Percentiles rank a stretch among this genome's conserved stretches.
phyloP scores from a whole-genome alignment of 2,797 vertebrate species.

The Notoglanidium macrostoma region DNA sequence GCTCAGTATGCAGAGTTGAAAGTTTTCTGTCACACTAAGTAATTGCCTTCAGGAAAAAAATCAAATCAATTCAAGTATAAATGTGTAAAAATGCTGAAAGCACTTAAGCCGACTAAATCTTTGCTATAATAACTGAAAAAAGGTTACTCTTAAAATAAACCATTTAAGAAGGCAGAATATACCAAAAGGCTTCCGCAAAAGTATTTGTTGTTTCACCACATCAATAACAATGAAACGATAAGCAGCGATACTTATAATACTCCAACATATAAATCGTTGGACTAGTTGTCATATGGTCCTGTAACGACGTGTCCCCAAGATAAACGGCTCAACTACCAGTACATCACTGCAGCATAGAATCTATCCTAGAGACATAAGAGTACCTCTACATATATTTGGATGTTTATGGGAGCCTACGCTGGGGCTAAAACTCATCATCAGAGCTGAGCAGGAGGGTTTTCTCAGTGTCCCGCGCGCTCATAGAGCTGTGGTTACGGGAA shows the following conservation, averaged over 20 bases:
- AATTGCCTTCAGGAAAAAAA: conserved; percentile 5
- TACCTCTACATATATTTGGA: conserved; percentile 32
- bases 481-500: conserved; percentile 75
- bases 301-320: conserved; percentile 44
- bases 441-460: conserved; percentile 97
- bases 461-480: conserved; percentile 83
- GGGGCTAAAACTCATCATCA: conserved; percentile 88
- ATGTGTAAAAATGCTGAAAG: conserved; percentile 43
- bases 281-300: conserved; percentile 42
- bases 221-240: conserved; percentile 18
- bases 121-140: conserved; percentile 1
- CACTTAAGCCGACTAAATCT: conserved; percentile 18
- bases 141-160: conserved; percentile 7
- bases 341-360: conserved; percentile 16
- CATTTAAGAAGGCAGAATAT: conserved; percentile 12
- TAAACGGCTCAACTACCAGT: conserved; percentile 22
- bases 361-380: conserved; percentile 23
- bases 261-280: conserved; percentile 25
- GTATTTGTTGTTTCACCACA: conserved; percentile 16
- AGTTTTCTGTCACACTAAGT: conserved; percentile 7
- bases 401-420: neutral
- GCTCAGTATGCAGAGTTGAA: neutral
- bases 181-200: conserved; percentile 33
- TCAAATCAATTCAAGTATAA: conserved; percentile 45
- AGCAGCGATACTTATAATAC: conserved; percentile 43